Base-by-base conservation (phyloP, 1,140 invertebrate genomes). In the Aricia agestis region DNA sequence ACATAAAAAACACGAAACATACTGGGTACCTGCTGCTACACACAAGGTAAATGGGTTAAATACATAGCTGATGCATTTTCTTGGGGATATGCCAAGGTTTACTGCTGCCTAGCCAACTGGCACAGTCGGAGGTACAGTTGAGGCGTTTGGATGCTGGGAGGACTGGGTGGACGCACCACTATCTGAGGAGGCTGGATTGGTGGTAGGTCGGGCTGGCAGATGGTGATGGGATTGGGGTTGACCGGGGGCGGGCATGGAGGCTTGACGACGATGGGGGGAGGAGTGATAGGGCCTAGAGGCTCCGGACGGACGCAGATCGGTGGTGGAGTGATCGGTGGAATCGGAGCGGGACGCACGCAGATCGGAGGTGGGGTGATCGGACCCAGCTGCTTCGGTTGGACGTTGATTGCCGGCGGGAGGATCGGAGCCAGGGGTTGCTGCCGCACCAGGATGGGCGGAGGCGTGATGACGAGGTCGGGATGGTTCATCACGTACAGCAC, bases 401-500 rank as follows among this genome's bases (percentile, higher is more conserved):
- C 78, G 0, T 74, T 75, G 9, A 87, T 77, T 0, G 74, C 19
- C 0, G 83, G 79, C 18, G 85, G 84, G 6, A 73, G 76, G 65
- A 87, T 86, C 0, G 85, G 78, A 10, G 36, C 65, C 1, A 78
- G 74, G 0, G 73, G 74, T 7, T 72, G 74, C n/a, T 84, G 84
- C 19, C 76, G 68, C 9, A 89, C 77, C 0, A 86, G 70, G 67
- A 89, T 83, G 0, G 86, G 76, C 11, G 85, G 85, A 0, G 84
- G 84, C 45, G 84, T 83, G 70, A 89, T 82, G 31, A 84, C 67
- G 0, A 87, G 72, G 45, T 87, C 81, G 1, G 85, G 84, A 17
- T 75, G 75, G 0, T 76, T 57, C 6, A 69, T 72, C 59, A 87
- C 69, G 73, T 70, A 86, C 72, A 89, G 77, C 13, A 73, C 79